Evolutionary conservation across 1,140 invertebrate genomes (phyloP).

Genomic region (Heliothis virescens): DNA sequence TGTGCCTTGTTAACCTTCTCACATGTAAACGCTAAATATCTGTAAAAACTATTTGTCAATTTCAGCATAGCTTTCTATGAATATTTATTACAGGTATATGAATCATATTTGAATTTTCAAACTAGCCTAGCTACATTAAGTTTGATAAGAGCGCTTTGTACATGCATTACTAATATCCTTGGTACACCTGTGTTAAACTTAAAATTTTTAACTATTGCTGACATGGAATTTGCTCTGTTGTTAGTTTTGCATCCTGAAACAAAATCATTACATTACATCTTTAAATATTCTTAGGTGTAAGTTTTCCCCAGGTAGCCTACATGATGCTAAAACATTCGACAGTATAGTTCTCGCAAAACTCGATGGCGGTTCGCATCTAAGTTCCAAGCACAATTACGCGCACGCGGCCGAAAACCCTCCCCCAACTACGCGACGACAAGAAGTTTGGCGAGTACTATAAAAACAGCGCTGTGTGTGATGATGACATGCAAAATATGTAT

Average conservation of each 20-base stretch:
- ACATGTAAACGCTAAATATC: constrained; percentile 76
- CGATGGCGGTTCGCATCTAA: too few relatives aligned
- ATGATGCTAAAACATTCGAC: not conserved
- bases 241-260: constrained; percentile 70
- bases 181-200: constrained; percentile 26
- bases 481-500: not conserved
- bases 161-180: constrained; percentile 44
- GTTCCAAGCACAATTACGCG: too few relatives aligned
- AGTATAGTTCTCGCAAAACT: too few relatives aligned
- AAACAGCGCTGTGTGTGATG: not conserved
- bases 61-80: constrained; percentile 78
- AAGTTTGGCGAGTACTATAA: too few relatives aligned
- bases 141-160: constrained; percentile 13
- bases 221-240: constrained; percentile 81
- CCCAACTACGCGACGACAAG: too few relatives aligned
- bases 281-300: constrained; percentile 40
- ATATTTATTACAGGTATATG: constrained; percentile 34
- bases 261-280: constrained; percentile 58
- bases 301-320: not conserved
- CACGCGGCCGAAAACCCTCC: too few relatives aligned
- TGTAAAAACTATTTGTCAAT: constrained; percentile 81
- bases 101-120: constrained; percentile 46
- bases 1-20: constrained; percentile 68
- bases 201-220: constrained; percentile 50
- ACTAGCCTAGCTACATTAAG: constrained; percentile 37